Conservation (phyloP, 2,797 vertebrate genomes). For the Phoebastria nigripes region DNA sequence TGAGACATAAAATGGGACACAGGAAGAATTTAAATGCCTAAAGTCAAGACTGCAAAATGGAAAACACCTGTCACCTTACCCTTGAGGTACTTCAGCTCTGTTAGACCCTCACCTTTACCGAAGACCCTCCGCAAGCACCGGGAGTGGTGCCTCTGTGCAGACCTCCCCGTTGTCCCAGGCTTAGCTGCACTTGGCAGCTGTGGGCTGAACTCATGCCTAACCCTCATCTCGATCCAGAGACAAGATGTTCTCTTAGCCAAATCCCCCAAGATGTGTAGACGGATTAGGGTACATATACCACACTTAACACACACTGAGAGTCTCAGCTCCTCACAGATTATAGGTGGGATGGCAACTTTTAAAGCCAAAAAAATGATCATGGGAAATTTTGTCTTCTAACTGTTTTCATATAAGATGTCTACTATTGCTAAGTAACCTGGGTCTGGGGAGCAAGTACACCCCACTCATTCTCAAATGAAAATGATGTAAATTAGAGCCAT, state of each 20-base stretch:
- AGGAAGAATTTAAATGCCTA: neutral
- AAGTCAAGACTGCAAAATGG: neutral
- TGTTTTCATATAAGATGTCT: neutral
- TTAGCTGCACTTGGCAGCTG: neutral
- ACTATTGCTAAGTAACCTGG: neutral
- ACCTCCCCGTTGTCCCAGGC: neutral
- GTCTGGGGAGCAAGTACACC: neutral
- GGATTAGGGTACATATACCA: accelerated
- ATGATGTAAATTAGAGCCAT: neutral
- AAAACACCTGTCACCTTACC: neutral
- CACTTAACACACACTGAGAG: neutral
- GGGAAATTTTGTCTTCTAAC: neutral
- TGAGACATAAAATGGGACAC: neutral
- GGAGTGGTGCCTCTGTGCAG: neutral
- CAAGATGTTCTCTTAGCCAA: neutral
- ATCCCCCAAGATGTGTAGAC: accelerated
- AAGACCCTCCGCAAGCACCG: neutral
- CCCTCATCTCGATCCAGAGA: neutral
- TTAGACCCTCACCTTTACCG: neutral
- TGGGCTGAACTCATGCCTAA: neutral
- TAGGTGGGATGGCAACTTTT: neutral
- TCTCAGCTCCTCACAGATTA: neutral
- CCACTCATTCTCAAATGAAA: neutral
- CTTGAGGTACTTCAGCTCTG: neutral
- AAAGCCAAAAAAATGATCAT: neutral